Conservation (phyloP, 1,140 invertebrate species). For the Drosophila mojavensis region DNA sequence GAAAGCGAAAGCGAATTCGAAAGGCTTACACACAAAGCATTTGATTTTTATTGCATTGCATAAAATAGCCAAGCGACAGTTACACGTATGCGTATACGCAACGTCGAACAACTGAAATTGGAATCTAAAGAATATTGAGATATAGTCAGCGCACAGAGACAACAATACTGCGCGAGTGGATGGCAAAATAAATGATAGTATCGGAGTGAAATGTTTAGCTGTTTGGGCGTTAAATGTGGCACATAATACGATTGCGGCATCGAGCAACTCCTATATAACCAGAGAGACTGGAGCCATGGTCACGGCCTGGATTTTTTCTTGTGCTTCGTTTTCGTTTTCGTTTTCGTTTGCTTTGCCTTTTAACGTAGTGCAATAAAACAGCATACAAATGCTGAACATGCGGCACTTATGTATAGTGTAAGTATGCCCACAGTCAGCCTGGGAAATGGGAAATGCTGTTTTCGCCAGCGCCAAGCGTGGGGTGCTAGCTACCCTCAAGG, state of each 20-base stretch:
- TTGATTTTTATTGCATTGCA: conserved; percentile 74
- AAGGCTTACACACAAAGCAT: conserved; percentile 65
- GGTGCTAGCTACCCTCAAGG: neutral
- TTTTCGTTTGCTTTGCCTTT: conserved; percentile 58
- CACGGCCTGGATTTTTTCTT: conserved; percentile 31
- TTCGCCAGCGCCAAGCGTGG: neutral
- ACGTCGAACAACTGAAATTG: conserved; percentile 9
- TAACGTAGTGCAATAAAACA: conserved; percentile 78
- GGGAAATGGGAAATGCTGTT: neutral
- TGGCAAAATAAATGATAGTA: conserved; percentile 35
- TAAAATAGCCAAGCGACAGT: conserved; percentile 33
- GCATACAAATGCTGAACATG: conserved; percentile 80
- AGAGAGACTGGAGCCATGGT: conserved; percentile 8
- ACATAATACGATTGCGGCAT: conserved; percentile 71
- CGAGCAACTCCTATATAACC: conserved; percentile 2
- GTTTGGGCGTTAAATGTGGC: conserved; percentile 78
- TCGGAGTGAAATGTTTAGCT: conserved; percentile 55
- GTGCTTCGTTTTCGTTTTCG: conserved; percentile 41
- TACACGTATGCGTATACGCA: neutral
- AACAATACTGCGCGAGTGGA: conserved; percentile 17
- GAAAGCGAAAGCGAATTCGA: conserved; percentile 22
- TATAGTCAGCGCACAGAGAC: neutral
- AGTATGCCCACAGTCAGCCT: conserved; percentile 20
- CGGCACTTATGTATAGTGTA: conserved; percentile 73
- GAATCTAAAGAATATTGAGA: conserved; percentile 12